phyloP scores from a whole-genome alignment of 1,140 invertebrate genomes.

The Pachypsylla venusta region DNA sequence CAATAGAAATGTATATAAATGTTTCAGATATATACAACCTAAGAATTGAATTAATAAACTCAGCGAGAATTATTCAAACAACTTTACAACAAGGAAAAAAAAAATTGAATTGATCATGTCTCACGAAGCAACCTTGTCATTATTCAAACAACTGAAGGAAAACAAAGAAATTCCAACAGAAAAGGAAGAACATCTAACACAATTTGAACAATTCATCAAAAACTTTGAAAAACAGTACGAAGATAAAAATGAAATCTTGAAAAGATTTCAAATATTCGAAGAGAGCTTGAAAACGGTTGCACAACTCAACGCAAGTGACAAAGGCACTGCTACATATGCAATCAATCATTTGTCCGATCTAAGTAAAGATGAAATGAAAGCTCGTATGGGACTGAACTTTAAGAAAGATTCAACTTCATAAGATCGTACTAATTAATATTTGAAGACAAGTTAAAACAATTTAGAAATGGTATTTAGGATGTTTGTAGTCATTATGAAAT shows the following conservation, averaged over 20 bases:
- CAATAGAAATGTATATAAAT: too few relatives aligned
- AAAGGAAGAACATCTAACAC: neutral
- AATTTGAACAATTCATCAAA: constrained; percentile 1
- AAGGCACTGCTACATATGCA: neutral
- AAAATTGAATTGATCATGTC: too few relatives aligned
- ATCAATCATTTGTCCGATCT: constrained; percentile 7
- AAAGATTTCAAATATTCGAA: neutral
- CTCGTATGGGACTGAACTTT: neutral
- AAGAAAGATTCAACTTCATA: too few relatives aligned
- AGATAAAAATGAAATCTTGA: neutral
- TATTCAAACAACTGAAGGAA: neutral
- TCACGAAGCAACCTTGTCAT: neutral
- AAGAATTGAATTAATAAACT: too few relatives aligned
- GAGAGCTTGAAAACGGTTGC: neutral
- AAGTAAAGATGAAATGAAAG: neutral
- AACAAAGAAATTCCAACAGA: neutral
- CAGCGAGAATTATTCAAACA: too few relatives aligned
- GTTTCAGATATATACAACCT: too few relatives aligned
- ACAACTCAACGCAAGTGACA: neutral
- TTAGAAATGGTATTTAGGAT: too few relatives aligned
- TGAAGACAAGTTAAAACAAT: too few relatives aligned
- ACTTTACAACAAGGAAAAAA: too few relatives aligned
- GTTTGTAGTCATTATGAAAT: too few relatives aligned
- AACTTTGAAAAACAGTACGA: neutral
- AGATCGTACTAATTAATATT: too few relatives aligned